A percentile compares a stretch with the other conserved stretches of the same genome.
These are phyloP conservation scores for Rana temporaria DNA, from an alignment of 2,113 vertebrate species.

Conservation along the genomic window DNA sequence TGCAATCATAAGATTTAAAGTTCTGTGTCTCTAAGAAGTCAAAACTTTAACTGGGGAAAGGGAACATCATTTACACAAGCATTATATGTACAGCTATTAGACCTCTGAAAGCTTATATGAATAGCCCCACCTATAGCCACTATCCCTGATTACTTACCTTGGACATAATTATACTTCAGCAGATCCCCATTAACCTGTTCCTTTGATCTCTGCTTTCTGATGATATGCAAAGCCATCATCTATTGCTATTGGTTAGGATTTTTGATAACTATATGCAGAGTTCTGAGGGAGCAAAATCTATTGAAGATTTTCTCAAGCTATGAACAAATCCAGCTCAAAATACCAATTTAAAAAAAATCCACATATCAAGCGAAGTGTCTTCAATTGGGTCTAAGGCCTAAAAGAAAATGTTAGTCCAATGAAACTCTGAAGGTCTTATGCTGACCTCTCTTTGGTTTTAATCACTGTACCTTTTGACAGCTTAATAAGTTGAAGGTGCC, in stretches of 20 bases:
- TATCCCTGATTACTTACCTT: conserved; percentile 75
- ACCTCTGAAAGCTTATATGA: conserved; percentile 82
- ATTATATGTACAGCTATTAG: conserved; percentile 81
- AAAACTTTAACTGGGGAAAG: conserved; percentile 34
- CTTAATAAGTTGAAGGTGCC: conserved; percentile 99
- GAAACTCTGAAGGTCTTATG: conserved; percentile 88
- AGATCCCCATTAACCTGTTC: conserved; percentile 83
- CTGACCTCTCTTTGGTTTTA: conserved; percentile 99
- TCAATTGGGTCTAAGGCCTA: conserved; percentile 85
- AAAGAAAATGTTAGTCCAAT: conserved; percentile 89
- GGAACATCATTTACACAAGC: conserved; percentile 70
- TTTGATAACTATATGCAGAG: conserved; percentile 82
- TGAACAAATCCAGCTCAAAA: conserved; percentile 79
- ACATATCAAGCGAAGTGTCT: conserved; percentile 83
- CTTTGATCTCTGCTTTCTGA: conserved; percentile 83
- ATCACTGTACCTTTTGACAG: conserved; percentile 97
- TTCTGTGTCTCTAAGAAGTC: conserved; percentile 6
- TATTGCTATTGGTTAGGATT: conserved; percentile 74
- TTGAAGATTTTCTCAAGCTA: conserved; percentile 76
- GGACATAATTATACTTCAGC: conserved; percentile 81
- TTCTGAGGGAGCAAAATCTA: conserved; percentile 74
- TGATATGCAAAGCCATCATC: conserved; percentile 84
- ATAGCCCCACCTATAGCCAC: conserved; percentile 73
- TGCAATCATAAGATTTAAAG: conserved; percentile 33
- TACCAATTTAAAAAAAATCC: conserved; percentile 78